Conservation (phyloP, 2,113 vertebrate genomes). For the Chloebia gouldiae region DNA sequence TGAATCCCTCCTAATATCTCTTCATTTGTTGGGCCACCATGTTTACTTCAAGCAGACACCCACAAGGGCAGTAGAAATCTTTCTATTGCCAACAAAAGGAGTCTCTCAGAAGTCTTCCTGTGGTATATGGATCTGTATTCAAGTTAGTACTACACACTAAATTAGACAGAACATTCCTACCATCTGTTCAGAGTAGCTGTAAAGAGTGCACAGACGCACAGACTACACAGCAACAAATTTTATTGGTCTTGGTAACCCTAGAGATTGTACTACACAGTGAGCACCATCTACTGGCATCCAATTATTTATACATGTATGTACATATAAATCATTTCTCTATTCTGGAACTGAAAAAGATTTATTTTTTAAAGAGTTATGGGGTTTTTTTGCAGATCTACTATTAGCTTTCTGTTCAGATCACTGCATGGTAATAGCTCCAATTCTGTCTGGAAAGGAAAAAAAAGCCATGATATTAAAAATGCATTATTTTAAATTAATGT, state of each 20-base stretch:
- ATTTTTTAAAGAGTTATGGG: background rate
- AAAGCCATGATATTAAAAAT: background rate
- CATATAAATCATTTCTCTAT: background rate
- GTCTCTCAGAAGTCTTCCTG: conserved; percentile 1
- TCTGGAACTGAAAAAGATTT: background rate
- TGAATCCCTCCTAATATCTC: background rate
- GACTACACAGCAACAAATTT: conserved; percentile 25
- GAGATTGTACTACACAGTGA: conserved; percentile 31
- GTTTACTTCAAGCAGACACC: background rate
- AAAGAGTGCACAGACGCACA: background rate
- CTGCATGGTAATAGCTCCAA: background rate
- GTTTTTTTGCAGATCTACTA: background rate
- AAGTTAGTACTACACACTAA: conserved; percentile 28
- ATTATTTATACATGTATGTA: background rate
- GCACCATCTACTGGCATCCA: conserved; percentile 50
- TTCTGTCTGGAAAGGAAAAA: background rate
- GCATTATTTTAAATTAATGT: background rate
- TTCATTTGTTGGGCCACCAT: background rate
- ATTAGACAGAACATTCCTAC: conserved; percentile 43
- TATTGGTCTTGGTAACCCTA: background rate
- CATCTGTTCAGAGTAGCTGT: conserved; percentile 51
- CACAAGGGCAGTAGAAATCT: background rate
- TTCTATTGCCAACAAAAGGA: background rate
- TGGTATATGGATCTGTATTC: conserved; percentile 21
- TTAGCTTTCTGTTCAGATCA: background rate